Conservation (phyloP, 2,113 vertebrate species). For the Trematomus loennbergii region DNA sequence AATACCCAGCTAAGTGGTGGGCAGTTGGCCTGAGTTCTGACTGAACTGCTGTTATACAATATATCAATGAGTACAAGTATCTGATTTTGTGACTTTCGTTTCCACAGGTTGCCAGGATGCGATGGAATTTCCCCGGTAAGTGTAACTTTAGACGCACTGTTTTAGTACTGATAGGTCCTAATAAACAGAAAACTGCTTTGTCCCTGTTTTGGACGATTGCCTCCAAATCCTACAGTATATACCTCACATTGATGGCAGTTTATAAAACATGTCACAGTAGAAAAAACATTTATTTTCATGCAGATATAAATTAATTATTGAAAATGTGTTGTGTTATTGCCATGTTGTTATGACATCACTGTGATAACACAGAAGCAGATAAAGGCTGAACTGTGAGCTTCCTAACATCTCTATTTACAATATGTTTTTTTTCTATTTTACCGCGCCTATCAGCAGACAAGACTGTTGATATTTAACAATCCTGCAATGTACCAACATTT, state of each 20-base stretch:
- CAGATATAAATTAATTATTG: not conserved
- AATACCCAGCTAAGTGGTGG: not conserved
- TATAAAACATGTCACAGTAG: not conserved
- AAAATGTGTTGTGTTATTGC: not conserved
- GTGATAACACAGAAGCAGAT: slow-evolving; percentile 5
- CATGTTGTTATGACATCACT: not conserved
- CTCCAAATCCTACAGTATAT: not conserved
- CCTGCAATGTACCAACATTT: not conserved
- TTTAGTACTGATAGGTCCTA: not conserved
- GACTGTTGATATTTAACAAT: not conserved
- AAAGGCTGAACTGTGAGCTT: slow-evolving; percentile 15
- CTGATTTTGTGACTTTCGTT: slow-evolving; percentile 6
- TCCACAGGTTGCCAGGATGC: slow-evolving; percentile 52
- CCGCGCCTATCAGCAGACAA: not conserved
- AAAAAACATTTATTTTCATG: not conserved
- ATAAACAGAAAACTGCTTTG: not conserved
- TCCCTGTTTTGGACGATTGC: not conserved
- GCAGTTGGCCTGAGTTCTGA: not conserved
- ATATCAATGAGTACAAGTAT: not conserved
- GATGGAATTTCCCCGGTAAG: slow-evolving; percentile 71
- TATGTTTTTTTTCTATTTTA: not conserved
- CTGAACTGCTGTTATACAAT: not conserved
- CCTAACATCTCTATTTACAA: not conserved
- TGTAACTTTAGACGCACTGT: not conserved
- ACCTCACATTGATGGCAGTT: not conserved